Conservation (phyloP, 1,140 invertebrate genomes). For the Drosophila kohkoa region DNA sequence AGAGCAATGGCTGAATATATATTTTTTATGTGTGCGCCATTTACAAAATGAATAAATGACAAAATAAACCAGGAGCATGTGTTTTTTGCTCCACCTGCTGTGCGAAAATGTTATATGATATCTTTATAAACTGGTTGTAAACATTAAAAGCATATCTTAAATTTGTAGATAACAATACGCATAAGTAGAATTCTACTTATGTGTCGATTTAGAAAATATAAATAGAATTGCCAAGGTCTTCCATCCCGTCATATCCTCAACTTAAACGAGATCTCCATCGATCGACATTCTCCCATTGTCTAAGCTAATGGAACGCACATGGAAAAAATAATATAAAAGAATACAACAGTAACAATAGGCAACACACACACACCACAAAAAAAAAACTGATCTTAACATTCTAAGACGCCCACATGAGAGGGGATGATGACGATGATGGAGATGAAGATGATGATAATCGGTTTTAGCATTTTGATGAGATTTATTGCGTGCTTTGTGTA, state of each 20-base stretch:
- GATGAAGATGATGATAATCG: constrained; percentile 39
- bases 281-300: constrained; percentile 31
- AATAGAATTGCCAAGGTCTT: constrained; percentile 49
- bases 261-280: constrained; percentile 40
- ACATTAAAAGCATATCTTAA: constrained; percentile 20
- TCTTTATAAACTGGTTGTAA: constrained; percentile 41
- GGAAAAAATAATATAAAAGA: constrained; percentile 1
- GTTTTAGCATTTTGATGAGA: constrained; percentile 57
- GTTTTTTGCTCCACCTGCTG: constrained; percentile 29
- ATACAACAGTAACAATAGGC: background rate
- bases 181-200: constrained; percentile 3
- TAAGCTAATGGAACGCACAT: constrained; percentile 31
- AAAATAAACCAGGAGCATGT: constrained; percentile 51
- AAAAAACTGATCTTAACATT: constrained; percentile 19
- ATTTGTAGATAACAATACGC: constrained; percentile 25
- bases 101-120: constrained; percentile 9
- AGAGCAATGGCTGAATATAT: constrained; percentile 38
- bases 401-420: constrained; percentile 42
- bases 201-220: constrained; percentile 3
- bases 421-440: constrained; percentile 14
- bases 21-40: constrained; percentile 71
- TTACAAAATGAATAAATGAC: constrained; percentile 80
- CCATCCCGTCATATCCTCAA: constrained; percentile 22
- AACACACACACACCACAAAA: background rate
- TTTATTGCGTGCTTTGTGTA: constrained; percentile 70